A percentile compares a stretch with the other conserved stretches of the same genome.
phyloP scores from a whole-genome alignment of 2,113 vertebrate genomes.

The Neogobius melanostomus region DNA sequence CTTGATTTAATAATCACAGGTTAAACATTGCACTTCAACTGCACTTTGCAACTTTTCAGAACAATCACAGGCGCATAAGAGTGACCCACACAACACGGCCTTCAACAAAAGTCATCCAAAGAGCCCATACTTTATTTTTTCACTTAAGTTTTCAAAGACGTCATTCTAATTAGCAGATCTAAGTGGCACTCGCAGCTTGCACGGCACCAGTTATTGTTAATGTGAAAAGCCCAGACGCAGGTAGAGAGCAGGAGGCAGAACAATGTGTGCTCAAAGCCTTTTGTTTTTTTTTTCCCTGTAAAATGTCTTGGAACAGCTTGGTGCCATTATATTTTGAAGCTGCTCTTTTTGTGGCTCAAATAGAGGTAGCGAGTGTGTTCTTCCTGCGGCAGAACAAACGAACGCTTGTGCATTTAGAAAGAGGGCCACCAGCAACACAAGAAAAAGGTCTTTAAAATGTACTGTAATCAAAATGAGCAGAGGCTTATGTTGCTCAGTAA shows the following conservation, averaged over 20 bases:
- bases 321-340: not conserved
- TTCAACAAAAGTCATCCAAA: too few relatives aligned
- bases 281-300: not conserved
- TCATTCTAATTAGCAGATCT: not conserved
- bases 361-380: not conserved
- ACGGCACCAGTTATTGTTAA: not conserved
- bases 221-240: constrained; percentile 1
- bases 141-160: not conserved
- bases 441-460: not conserved
- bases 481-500: too few relatives aligned
- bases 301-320: not conserved
- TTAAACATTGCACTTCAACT: not conserved
- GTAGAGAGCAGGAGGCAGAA: not conserved
- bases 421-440: constrained; percentile 27
- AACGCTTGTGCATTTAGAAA: not conserved
- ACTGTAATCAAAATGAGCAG: too few relatives aligned
- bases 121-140: too few relatives aligned
- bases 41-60: not conserved
- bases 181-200: not conserved
- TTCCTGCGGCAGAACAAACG: not conserved
- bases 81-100: not conserved
- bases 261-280: not conserved
- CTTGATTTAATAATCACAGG: not conserved
- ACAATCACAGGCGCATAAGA: not conserved
- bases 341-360: constrained; percentile 10